These are phyloP conservation scores for Gallinago undulata DNA, from an alignment of 2,113 vertebrate genomes.

Conservation along the genomic window DNA sequence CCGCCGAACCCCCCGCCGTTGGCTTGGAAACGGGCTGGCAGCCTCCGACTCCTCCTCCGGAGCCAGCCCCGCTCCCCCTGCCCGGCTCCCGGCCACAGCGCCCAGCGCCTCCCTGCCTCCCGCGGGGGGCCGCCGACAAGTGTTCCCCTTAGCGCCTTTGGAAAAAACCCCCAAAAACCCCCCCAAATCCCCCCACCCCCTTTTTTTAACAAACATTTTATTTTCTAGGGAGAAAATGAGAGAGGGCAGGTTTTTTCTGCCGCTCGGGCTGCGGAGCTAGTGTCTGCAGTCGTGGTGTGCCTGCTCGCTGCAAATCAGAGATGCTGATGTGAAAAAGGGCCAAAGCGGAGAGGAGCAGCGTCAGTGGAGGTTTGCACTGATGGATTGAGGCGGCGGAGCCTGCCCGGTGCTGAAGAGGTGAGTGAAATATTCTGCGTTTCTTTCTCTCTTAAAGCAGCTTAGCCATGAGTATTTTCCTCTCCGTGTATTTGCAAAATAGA, in stretches of 20 bases:
- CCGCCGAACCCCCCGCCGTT: conserved; percentile 37
- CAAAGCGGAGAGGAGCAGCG: background rate
- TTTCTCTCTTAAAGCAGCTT: background rate
- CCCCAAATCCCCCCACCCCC: background rate
- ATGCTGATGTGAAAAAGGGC: conserved; percentile 45
- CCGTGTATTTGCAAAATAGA: background rate
- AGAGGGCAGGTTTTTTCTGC: background rate
- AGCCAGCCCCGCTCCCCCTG: conserved; percentile 48
- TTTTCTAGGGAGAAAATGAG: conserved; percentile 8
- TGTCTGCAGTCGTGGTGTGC: background rate
- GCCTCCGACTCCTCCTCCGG: conserved; percentile 40
- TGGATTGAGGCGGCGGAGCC: conserved; percentile 29
- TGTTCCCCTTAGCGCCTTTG: background rate
- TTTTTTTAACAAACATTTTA: too few species aligned
- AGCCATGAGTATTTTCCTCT: background rate
- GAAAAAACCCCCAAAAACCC: too few species aligned
- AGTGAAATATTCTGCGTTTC: conserved; percentile 3
- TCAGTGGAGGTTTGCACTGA: background rate
- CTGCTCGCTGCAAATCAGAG: background rate
- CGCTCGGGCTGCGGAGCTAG: background rate
- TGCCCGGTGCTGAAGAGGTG: conserved; percentile 25
- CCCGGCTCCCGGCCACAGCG: conserved; percentile 1
- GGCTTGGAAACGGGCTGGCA: conserved; percentile 59
- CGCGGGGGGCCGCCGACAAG: conserved; percentile 1
- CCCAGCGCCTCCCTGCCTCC: conserved; percentile 36